Evolutionary conservation across 1,140 invertebrate genomes (phyloP).

Genomic region (Macrosteles quadrilineatus): DNA sequence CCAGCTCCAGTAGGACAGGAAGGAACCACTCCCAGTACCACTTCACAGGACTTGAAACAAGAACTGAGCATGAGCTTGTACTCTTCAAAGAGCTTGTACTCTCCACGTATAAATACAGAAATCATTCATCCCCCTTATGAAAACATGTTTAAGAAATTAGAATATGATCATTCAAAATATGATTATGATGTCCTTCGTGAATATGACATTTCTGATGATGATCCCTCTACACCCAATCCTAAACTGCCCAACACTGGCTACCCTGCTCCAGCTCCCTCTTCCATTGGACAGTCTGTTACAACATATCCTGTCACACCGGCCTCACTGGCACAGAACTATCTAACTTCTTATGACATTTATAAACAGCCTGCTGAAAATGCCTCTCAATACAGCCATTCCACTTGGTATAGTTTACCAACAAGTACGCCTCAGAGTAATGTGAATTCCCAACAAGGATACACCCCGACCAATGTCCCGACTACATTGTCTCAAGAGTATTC

Average conservation of each 20-base stretch:
- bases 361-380: conserved; percentile 13
- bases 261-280: neutral
- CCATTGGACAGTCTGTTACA: conserved; percentile 7
- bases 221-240: neutral
- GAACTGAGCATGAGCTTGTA: neutral
- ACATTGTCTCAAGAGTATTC: too few species aligned
- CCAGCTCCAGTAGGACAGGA: conserved; percentile 65
- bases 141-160: too few species aligned
- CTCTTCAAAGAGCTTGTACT: too few species aligned
- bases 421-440: too few species aligned
- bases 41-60: conserved; percentile 24
- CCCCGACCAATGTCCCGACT: too few species aligned
- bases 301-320: neutral
- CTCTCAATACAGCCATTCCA: too few species aligned
- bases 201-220: neutral
- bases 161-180: too few species aligned
- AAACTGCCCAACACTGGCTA: neutral
- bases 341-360: neutral
- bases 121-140: too few species aligned
- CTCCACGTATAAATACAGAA: too few species aligned
- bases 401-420: too few species aligned
- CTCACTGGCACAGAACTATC: conserved; percentile 8
- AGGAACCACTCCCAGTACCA: conserved; percentile 46
- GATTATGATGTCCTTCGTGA: too few species aligned
- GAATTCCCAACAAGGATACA: too few species aligned